Evolutionary conservation across 2,888 invertebrate genomes (phyloP).

Genomic region (Catocala sponsa): DNA sequence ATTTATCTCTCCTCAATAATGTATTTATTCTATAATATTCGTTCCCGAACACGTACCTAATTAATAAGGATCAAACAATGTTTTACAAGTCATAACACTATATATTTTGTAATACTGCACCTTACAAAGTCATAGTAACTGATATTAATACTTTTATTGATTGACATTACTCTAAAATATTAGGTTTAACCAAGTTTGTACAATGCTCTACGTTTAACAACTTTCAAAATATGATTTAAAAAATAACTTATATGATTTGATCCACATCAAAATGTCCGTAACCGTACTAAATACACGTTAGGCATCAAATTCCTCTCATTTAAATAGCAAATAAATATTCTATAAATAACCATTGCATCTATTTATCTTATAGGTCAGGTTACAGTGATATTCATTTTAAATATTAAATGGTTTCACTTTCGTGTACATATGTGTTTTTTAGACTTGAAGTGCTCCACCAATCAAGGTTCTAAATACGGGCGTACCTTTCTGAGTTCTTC

Average conservation of each 20-base stretch:
- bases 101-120: neutral
- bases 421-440: neutral
- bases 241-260: conserved; percentile 9
- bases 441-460: neutral
- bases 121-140: too few species aligned
- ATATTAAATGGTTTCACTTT: neutral
- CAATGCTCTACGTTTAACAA: neutral
- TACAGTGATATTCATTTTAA: neutral
- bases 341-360: conserved; percentile 5
- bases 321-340: neutral
- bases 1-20: conserved; percentile 40
- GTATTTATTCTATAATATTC: conserved; percentile 21
- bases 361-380: neutral
- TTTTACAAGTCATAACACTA: neutral
- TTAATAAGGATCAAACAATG: conserved; percentile 23
- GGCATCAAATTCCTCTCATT: neutral
- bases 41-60: conserved; percentile 16
- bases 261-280: neutral
- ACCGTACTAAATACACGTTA: neutral
- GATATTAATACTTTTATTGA: too few species aligned
- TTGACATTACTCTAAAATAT: too few species aligned
- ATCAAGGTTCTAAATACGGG: conserved; percentile 35
- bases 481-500: conserved; percentile 60
- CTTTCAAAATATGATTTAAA: neutral
- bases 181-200: too few species aligned